Evolutionary conservation across 2,888 invertebrate species (phyloP).

Genomic region (Shargacucullia verbasci): DNA sequence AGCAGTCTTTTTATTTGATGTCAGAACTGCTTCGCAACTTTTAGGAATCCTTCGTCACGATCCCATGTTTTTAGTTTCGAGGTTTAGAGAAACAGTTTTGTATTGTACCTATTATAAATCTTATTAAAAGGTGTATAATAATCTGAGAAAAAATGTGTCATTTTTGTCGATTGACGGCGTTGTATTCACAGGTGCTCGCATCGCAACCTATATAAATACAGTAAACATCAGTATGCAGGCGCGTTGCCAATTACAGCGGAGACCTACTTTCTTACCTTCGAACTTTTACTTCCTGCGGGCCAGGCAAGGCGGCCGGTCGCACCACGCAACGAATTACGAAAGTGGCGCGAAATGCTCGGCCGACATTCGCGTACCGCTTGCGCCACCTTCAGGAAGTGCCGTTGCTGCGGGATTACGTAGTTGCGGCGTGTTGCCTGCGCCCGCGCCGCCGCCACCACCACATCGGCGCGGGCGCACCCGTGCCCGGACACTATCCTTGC

Average conservation of each 20-base stretch:
- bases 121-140: background rate
- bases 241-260: slow-evolving; percentile 86
- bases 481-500: slow-evolving; percentile 73
- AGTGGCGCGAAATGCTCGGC: slow-evolving; percentile 89
- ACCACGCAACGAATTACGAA: slow-evolving; percentile 88
- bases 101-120: background rate
- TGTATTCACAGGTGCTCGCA: slow-evolving; percentile 68
- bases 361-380: slow-evolving; percentile 87
- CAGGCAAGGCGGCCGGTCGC: slow-evolving; percentile 85
- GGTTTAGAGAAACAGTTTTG: background rate
- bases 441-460: slow-evolving; percentile 45
- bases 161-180: slow-evolving; percentile 33
- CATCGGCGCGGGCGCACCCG: slow-evolving; percentile 36
- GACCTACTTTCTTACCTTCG: slow-evolving; percentile 89
- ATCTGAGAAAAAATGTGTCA: slow-evolving; percentile 30
- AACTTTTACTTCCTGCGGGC: slow-evolving; percentile 89
- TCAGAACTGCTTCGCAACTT: background rate
- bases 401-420: slow-evolving; percentile 87
- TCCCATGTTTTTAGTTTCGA: slow-evolving; percentile 1
- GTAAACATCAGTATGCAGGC: slow-evolving; percentile 86
- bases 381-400: slow-evolving; percentile 89
- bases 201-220: slow-evolving; percentile 77
- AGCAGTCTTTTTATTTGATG: slow-evolving; percentile 20
- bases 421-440: slow-evolving; percentile 62
- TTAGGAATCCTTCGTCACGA: background rate